Evolutionary conservation across 23 tunicate species (phyloP).

Genomic region (Ascidia mentula): DNA sequence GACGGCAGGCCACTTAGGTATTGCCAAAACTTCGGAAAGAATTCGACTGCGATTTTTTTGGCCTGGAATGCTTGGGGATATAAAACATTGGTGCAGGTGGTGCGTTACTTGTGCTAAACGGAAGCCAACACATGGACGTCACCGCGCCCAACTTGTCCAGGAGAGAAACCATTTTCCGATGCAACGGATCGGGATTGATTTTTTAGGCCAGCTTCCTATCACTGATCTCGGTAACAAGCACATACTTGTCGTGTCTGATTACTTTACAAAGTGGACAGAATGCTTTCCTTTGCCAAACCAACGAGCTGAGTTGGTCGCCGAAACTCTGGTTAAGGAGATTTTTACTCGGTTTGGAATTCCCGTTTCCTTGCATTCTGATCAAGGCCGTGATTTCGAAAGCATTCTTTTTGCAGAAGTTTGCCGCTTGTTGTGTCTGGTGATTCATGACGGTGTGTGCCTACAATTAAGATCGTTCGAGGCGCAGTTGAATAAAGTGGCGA

Average conservation of each 20-base stretch:
- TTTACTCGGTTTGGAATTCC: conserved; percentile 22
- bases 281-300: conserved; percentile 21
- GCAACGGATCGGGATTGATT: conserved; percentile 3
- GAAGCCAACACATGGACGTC: background rate
- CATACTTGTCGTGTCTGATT: conserved; percentile 23
- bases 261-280: conserved; percentile 24
- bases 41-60: background rate
- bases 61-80: background rate
- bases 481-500: too few species aligned
- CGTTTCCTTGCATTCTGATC: conserved; percentile 1
- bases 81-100: background rate
- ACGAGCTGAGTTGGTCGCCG: background rate
- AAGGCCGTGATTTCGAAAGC: conserved; percentile 25
- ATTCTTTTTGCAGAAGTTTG: background rate
- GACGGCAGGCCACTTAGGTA: background rate
- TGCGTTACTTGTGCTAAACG: background rate
- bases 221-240: conserved; percentile 11
- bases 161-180: background rate
- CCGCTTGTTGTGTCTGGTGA: too few species aligned
- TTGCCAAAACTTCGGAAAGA: background rate
- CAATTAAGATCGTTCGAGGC: too few species aligned
- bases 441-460: too few species aligned
- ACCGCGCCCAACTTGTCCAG: background rate
- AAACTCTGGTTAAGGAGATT: too few species aligned
- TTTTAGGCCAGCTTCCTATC: background rate